phyloP scores from a whole-genome alignment of 1,140 invertebrate genomes.

The Arion vulgaris region DNA sequence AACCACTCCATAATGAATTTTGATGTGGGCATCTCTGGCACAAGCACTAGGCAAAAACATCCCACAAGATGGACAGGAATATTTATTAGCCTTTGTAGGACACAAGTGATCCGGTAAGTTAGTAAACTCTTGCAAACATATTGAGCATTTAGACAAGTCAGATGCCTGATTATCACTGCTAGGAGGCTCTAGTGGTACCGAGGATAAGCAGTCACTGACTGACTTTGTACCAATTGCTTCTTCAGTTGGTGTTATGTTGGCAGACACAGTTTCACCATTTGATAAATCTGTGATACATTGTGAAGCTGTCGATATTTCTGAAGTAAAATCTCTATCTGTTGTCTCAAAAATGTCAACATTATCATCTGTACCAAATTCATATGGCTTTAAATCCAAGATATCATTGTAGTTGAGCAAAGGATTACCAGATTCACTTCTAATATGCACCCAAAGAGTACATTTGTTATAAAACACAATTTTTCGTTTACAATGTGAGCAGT shows the following conservation, averaged over 20 bases:
- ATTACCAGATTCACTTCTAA: neutral
- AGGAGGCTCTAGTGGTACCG: neutral
- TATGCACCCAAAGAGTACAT: conserved; percentile 23
- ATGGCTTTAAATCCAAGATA: neutral
- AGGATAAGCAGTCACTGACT: neutral
- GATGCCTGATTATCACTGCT: neutral
- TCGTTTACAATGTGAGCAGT: conserved; percentile 8
- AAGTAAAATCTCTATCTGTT: neutral
- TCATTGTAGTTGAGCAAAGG: neutral
- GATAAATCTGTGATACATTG: neutral
- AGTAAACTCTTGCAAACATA: neutral
- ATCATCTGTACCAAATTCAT: neutral
- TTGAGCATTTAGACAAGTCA: neutral
- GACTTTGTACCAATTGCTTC: neutral
- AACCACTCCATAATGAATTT: neutral
- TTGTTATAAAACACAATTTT: conserved; percentile 30
- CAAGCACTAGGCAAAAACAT: conserved; percentile 18
- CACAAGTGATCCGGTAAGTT: neutral
- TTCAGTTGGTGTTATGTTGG: neutral
- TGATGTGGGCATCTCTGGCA: conserved; percentile 25
- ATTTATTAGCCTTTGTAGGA: neutral
- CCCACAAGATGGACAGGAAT: neutral
- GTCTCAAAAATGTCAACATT: neutral
- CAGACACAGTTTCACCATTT: neutral
- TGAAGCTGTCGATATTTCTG: neutral